Evolutionary conservation across 2,888 invertebrate genomes (phyloP), one percentile per base, ranked within the genome.

Genomic region (Athrips mouffetella): DNA sequence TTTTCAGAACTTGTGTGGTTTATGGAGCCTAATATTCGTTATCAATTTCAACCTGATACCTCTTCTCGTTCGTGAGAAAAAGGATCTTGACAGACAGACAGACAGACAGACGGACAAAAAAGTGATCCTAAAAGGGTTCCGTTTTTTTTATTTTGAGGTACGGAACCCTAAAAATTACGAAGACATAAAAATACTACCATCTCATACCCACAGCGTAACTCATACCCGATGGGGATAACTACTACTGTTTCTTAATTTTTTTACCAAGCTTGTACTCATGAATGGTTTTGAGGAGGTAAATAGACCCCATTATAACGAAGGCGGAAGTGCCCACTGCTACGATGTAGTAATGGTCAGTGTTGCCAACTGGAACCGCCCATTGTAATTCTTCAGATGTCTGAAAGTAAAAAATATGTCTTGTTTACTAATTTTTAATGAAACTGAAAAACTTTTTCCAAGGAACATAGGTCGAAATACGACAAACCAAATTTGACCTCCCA

Each of bases 331-430:
- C 67, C 0, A 55, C 39, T 0, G 73, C 65, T 3, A 85, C 82
- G 0, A 70, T 5, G 52, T 70, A 58, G 54, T 70, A 76, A 47
- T 79, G 74, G 3, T 74, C 66, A 6, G 64, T 57, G 50, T 84
- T 67, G 3, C 87, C 87, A 0, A 82, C 68, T 0, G 87, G 86
- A 0, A 85, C 77, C 0, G 66, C 54, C 75, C 83, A 80, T 0
- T 54, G 42, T 0, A 79, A 40, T n/a, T 20, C 56, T 2, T 63
- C 58, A 0, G 77, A 67, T 11, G 67, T 41, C 86, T 86, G 76
- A 4, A 67, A 72, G 47, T 2, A 44, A 44, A 27, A 41, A 27
- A 41, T 16, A 18, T 2, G 8, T 15, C 3, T n/a, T 30, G n/a
- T 11, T 30, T 3, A 30, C 4, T 30, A 30, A 11, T 30, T 3